Percentiles rank a stretch among this genome's conserved stretches.
phyloP scores from a whole-genome alignment of 2,797 vertebrate species.

The Hoplostethus atlanticus region DNA sequence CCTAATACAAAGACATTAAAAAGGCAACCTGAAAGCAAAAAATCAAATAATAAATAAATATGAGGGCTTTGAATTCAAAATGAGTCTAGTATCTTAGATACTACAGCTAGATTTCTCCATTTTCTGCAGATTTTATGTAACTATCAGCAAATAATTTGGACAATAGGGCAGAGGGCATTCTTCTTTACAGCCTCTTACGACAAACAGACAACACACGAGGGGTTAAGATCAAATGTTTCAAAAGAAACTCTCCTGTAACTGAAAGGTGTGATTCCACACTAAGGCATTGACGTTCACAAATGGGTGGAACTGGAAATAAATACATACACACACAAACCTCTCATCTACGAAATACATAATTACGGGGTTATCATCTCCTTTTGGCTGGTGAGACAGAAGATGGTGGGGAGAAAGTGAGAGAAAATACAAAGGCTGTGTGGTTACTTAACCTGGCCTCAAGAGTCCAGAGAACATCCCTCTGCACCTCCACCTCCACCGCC shows the following conservation, averaged over 20 bases:
- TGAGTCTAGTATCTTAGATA: constrained; percentile 50
- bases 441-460: background rate
- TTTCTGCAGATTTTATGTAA: constrained; percentile 43
- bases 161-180: constrained; percentile 2
- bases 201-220: constrained; percentile 56
- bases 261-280: constrained; percentile 73
- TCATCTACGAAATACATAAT: constrained; percentile 30
- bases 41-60: constrained; percentile 80
- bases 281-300: constrained; percentile 77
- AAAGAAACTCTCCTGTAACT: constrained; percentile 67
- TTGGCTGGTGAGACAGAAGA: constrained; percentile 51
- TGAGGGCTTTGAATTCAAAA: constrained; percentile 74
- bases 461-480: constrained; percentile 57
- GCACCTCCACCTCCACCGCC: constrained; percentile 35
- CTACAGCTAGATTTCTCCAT: constrained; percentile 29
- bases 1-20: constrained; percentile 43
- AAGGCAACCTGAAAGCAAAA: constrained; percentile 79
- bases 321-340: constrained; percentile 39
- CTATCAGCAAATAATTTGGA: constrained; percentile 29
- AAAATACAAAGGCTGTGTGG: constrained; percentile 26
- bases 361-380: constrained; percentile 38
- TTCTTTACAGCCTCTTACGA: constrained; percentile 42
- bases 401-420: constrained; percentile 36
- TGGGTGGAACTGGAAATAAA: constrained; percentile 71
- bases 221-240: constrained; percentile 61